Evolutionary conservation across 2,113 vertebrate species (phyloP).

Genomic region (Rutilus rutilus): DNA sequence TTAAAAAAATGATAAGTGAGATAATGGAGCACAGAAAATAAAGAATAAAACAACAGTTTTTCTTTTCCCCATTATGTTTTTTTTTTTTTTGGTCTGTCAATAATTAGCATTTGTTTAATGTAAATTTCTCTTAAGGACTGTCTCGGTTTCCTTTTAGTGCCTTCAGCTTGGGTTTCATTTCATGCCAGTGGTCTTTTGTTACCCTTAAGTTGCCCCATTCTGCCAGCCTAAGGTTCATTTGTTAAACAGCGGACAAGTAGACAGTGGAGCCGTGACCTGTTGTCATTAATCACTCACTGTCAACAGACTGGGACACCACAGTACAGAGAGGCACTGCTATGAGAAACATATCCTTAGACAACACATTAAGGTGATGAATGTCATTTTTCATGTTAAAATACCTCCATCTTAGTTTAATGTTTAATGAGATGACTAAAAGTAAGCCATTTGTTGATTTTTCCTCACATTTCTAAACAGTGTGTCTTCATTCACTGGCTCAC

Average conservation of each 20-base stretch:
- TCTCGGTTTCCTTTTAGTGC: not conserved
- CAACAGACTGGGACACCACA: conserved; percentile 34
- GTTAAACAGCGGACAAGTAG: conserved; percentile 39
- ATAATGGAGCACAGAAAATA: not conserved
- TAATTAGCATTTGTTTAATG: not conserved
- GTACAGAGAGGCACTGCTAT: conserved; percentile 2
- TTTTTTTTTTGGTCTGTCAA: not conserved
- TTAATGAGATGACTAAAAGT: not conserved
- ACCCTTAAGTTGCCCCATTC: conserved; percentile 33
- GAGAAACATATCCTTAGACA: not conserved
- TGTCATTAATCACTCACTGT: conserved; percentile 50
- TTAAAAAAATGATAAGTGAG: not conserved
- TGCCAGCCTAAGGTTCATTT: conserved; percentile 41
- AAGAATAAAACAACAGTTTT: not conserved
- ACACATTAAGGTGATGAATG: not conserved
- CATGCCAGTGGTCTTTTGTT: conserved; percentile 31
- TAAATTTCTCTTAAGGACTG: conserved; percentile 1
- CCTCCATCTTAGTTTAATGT: not conserved
- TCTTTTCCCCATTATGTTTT: not conserved
- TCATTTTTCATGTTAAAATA: not conserved
- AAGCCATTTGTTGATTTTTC: not conserved
- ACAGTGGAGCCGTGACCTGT: conserved; percentile 11
- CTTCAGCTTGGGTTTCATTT: not conserved
- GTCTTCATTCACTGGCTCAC: not conserved
- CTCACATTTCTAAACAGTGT: not conserved